Evolutionary conservation across 2,113 vertebrate genomes (phyloP).

Genomic region (Lethenteron camtschaticum): DNA sequence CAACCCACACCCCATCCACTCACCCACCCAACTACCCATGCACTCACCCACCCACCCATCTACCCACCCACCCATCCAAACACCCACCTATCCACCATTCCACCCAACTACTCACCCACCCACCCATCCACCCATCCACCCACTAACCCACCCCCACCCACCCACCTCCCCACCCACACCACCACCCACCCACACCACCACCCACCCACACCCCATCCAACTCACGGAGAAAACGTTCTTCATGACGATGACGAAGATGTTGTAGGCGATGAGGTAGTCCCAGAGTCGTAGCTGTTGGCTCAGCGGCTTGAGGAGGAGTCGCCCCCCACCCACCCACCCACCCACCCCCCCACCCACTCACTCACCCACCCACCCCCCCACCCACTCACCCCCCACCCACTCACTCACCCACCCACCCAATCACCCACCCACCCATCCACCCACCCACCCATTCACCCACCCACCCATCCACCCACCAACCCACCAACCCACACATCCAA

Average conservation of each 20-base stretch:
- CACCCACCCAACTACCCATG: neutral
- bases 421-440: neutral
- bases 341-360: too few species aligned
- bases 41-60: neutral
- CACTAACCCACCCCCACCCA: neutral
- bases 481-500: neutral
- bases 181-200: too few species aligned
- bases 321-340: slow-evolving; percentile 10
- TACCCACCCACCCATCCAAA: neutral
- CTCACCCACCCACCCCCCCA: too few species aligned
- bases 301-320: slow-evolving; percentile 32
- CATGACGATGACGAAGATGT: slow-evolving; percentile 55
- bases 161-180: neutral
- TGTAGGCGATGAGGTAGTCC: slow-evolving; percentile 95
- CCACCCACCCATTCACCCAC: neutral
- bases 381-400: too few species aligned
- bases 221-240: slow-evolving; percentile 78
- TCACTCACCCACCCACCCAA: neutral
- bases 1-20: too few species aligned
- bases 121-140: neutral
- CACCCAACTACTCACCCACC: too few species aligned
- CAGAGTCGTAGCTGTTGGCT: slow-evolving; percentile 43
- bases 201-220: neutral
- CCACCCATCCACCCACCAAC: neutral
- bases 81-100: too few species aligned